Percentiles rank a stretch among this genome's conserved stretches.
Conservation (phyloP, 2,797 vertebrate species). For the Trichosurus vulpecula region DNA sequence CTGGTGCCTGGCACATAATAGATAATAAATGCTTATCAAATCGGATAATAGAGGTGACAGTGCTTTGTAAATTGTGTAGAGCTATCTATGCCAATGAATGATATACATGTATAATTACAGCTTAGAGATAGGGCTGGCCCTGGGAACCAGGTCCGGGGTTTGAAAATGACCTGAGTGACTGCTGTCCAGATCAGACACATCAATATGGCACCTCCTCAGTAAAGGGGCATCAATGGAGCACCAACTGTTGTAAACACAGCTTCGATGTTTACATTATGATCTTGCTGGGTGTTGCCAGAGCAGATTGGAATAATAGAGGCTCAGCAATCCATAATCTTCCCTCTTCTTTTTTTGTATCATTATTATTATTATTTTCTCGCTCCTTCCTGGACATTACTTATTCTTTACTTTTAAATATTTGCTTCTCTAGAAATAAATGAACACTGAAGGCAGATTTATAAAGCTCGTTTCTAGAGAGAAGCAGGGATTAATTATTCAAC, state of each 20-base stretch:
- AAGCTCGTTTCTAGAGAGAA: slow-evolving; percentile 68
- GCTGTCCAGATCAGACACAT: background rate
- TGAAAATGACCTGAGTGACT: background rate
- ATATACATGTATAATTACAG: background rate
- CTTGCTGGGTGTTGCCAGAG: accelerated
- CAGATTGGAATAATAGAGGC: background rate
- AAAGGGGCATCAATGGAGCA: background rate
- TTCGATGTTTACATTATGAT: background rate
- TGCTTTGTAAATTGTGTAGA: background rate
- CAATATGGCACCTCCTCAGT: background rate
- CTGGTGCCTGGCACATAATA: background rate
- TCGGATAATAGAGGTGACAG: background rate
- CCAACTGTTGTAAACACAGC: background rate
- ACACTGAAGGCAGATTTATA: slow-evolving; percentile 73
- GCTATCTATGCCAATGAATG: background rate
- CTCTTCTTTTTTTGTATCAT: slow-evolving; percentile 39
- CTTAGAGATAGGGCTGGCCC: background rate
- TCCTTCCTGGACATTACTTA: slow-evolving; percentile 70
- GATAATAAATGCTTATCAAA: background rate
- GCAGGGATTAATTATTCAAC: slow-evolving; percentile 79
- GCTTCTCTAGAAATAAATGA: slow-evolving; percentile 70
- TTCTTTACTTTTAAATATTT: slow-evolving; percentile 80
- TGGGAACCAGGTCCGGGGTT: background rate
- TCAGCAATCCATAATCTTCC: slow-evolving; percentile 52
- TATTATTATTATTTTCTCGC: slow-evolving; percentile 56